A percentile compares a stretch with the other conserved stretches of the same genome.
Conservation (phyloP, 2,113 vertebrate species). For the rat (Rattus norvegicus) region GRCr8 NC_086039.1:125279001-125279500, state of each 20-base stretch:
- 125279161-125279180: background rate
- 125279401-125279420: conserved; percentile 8
- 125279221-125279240: background rate
- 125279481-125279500: background rate
- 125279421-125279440: background rate
- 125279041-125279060: background rate
- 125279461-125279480: background rate
- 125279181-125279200: background rate
- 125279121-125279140: background rate
- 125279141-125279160: background rate
- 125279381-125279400: background rate
- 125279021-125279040: background rate
- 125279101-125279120: background rate
- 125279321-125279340: background rate
- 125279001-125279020: background rate
- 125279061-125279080: background rate
- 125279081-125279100: background rate
- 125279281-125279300: background rate
- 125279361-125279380: background rate
- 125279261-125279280: background rate
- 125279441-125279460: background rate
- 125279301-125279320: background rate
- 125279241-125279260: background rate
- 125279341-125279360: background rate
- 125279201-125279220: background rate